Evolutionary conservation across 2,113 vertebrate species (phyloP).

Genomic region (Daphoenositta chrysoptera): DNA sequence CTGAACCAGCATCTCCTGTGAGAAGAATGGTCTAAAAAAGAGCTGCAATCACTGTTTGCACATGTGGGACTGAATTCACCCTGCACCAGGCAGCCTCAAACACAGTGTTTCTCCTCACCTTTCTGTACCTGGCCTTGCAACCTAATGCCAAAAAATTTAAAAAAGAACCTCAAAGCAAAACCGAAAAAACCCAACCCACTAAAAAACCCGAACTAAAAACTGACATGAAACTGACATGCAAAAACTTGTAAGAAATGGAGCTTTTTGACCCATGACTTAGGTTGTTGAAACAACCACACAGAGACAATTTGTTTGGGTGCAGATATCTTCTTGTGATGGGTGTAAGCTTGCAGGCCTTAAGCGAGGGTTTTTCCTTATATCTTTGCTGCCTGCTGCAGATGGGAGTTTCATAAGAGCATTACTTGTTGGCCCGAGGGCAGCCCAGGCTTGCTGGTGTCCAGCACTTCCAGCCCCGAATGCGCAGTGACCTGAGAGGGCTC

Average conservation of each 20-base stretch:
- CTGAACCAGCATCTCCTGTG: not conserved
- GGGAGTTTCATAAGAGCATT: not conserved
- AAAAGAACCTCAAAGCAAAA: too few species aligned
- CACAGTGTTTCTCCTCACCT: not conserved
- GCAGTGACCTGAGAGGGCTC: not conserved
- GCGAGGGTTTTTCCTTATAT: not conserved
- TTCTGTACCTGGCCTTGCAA: not conserved
- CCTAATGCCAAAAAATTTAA: not conserved
- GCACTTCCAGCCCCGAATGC: not conserved
- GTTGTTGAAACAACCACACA: not conserved
- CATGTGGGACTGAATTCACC: not conserved
- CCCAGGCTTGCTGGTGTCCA: not conserved
- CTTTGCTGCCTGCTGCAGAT: not conserved
- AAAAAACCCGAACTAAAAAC: not conserved
- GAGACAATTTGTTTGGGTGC: not conserved
- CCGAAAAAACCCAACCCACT: rapidly evolving
- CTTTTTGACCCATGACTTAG: not conserved
- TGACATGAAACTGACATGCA: rapidly evolving
- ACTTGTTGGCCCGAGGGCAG: not conserved
- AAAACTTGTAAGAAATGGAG: not conserved
- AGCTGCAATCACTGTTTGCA: not conserved
- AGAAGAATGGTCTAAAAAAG: not conserved
- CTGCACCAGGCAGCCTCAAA: not conserved
- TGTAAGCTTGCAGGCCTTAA: not conserved
- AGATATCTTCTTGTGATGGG: not conserved